phyloP scores from a whole-genome alignment of 2,797 vertebrate genomes.

The Sebastes hubbsi region DNA sequence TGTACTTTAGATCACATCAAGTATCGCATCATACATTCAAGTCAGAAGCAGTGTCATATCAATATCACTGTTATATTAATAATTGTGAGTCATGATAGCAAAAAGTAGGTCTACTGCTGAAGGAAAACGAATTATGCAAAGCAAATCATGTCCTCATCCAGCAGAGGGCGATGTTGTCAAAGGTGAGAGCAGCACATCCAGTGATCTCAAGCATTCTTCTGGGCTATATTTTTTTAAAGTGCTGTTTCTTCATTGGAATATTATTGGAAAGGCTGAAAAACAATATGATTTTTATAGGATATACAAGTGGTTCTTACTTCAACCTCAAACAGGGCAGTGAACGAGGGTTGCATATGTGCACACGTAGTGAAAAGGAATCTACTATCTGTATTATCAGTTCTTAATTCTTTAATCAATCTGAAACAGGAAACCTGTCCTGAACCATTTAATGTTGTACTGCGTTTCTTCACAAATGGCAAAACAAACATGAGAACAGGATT shows the following conservation, averaged over 20 bases:
- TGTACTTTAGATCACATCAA: background rate
- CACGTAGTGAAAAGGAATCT: background rate
- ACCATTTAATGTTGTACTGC: background rate
- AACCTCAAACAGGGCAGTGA: background rate
- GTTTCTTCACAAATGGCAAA: background rate
- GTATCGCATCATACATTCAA: background rate
- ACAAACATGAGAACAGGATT: background rate
- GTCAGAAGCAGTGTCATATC: background rate
- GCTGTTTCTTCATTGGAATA: background rate
- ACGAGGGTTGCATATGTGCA: background rate
- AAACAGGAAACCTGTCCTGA: background rate
- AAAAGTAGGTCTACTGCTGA: background rate
- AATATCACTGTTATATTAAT: background rate
- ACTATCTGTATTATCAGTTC: background rate
- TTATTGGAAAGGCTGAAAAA: background rate
- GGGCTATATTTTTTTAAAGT: background rate
- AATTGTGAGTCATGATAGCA: background rate
- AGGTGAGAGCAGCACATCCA: conserved; percentile 3
- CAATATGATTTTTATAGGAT: background rate
- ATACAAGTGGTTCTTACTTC: background rate
- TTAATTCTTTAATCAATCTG: background rate
- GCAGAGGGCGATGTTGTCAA: conserved; percentile 71
- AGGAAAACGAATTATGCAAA: background rate
- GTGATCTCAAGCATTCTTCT: background rate
- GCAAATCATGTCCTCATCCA: conserved; percentile 16